Conservation (phyloP, 2,888 invertebrate genomes). For the Euzetes globulus region DNA sequence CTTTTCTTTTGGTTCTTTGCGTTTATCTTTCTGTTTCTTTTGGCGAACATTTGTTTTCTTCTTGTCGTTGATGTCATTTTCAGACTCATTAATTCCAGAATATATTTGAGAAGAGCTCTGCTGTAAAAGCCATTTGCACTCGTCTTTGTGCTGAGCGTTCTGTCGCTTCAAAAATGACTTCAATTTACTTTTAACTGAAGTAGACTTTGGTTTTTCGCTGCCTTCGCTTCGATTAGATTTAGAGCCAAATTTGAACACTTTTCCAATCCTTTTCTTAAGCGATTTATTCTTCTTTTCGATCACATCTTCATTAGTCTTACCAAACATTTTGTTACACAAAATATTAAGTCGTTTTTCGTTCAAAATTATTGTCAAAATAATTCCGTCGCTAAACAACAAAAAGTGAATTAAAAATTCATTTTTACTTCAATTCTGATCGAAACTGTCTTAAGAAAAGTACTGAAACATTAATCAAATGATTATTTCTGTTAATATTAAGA, state of each 20-base stretch:
- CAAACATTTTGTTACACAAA: too few species aligned
- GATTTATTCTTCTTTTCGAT: neutral
- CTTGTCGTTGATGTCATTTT: neutral
- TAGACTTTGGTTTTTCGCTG: neutral
- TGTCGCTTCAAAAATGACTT: conserved; percentile 1
- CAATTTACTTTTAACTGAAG: neutral
- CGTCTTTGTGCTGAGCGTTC: neutral
- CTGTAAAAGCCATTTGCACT: conserved; percentile 24
- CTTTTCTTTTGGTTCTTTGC: neutral
- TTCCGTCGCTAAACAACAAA: too few species aligned
- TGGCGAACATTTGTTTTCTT: neutral
- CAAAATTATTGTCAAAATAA: too few species aligned
- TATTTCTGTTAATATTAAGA: too few species aligned
- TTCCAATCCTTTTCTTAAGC: neutral
- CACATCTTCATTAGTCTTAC: neutral
- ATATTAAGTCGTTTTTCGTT: too few species aligned
- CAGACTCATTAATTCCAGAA: neutral
- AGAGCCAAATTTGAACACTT: neutral
- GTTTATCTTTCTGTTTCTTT: neutral
- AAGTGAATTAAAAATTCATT: too few species aligned
- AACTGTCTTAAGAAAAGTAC: too few species aligned
- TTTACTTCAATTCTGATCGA: too few species aligned
- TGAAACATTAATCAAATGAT: too few species aligned
- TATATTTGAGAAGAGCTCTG: conserved; percentile 15
- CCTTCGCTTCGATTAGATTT: neutral